Evolutionary conservation across 2,797 vertebrate genomes (phyloP), one percentile per base, ranked within the genome.

Genomic region (Streptopelia turtur): DNA sequence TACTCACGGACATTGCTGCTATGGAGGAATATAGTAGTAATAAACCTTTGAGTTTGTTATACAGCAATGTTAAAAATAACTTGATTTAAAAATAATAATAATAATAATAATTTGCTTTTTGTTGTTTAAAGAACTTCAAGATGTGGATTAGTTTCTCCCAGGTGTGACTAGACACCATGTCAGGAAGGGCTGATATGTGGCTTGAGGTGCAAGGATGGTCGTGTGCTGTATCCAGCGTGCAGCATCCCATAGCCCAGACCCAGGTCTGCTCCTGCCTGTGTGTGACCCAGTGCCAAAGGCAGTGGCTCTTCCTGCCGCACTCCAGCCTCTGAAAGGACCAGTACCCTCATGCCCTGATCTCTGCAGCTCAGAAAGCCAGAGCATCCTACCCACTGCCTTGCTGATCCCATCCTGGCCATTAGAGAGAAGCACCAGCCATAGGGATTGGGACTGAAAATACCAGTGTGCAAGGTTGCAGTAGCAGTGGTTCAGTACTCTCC

Each of bases 221-320:
- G 4, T 0, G 14, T 20, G 10, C 45, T 24, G 16, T 27, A 60
- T 28, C 20, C 60, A 57, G 49, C 1, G 0, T 28, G 43, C 41
- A 71, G 53, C 65, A 39, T 8, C 50, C 57, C 7, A 1, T 25
- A 28, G 39, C 24, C 74, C 41, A 25, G 61, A 5, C 27, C 33
- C 4, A 8, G 35, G 70, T 28, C 20, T 52, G 49, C 70, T 66
- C 74, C 72, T 83, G 35, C 33, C 35, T 41, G 18, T 6, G 0
- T 4, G 53, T 3, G 7, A 45, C 47, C 39, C 60, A n/a, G n/a
- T 1, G 8, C 72, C 35, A 5, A 43, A 90, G 71, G 27, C 61
- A 86, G 25, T 1, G 1, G 39, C 16, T 41, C 1, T 8, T 59
- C 27, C 50, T 64, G 45, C 35, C 24, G 3, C 39, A 21, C 9